Conservation (phyloP, 2,797 vertebrate genomes). For the Trachops cirrhosus region DNA sequence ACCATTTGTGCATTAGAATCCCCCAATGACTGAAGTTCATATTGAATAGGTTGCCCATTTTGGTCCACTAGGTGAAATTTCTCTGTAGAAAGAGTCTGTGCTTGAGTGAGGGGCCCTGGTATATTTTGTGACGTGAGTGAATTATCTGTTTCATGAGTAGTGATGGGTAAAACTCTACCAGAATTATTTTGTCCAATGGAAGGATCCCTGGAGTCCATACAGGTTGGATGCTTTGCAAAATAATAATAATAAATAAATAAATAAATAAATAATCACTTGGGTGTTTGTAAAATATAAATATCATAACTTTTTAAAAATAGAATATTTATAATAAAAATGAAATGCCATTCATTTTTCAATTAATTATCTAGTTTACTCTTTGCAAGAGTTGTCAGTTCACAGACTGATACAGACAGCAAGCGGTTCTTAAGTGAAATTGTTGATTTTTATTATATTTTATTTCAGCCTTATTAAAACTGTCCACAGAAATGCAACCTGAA, state of each 20-base stretch:
- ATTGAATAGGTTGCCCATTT: slow-evolving; percentile 81
- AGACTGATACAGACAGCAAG: neutral
- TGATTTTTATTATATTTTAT: slow-evolving; percentile 24
- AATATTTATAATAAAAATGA: slow-evolving; percentile 5
- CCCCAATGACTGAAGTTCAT: slow-evolving; percentile 81
- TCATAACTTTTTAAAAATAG: neutral
- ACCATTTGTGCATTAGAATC: slow-evolving; percentile 82
- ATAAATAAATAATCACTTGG: neutral
- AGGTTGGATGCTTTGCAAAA: slow-evolving; percentile 75
- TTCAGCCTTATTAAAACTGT: slow-evolving; percentile 13
- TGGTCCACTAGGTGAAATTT: slow-evolving; percentile 80
- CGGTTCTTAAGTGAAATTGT: slow-evolving; percentile 5
- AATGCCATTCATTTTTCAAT: slow-evolving; percentile 35
- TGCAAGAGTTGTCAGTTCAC: neutral
- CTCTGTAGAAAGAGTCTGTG: slow-evolving; percentile 66
- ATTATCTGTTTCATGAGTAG: slow-evolving; percentile 48
- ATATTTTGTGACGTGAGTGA: slow-evolving; percentile 48
- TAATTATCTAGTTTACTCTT: slow-evolving; percentile 33
- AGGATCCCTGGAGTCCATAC: slow-evolving; percentile 76
- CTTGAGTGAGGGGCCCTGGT: slow-evolving; percentile 11
- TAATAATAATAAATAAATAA: slow-evolving; percentile 40
- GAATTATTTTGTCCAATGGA: slow-evolving; percentile 77
- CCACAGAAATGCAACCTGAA: neutral
- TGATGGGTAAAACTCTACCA: slow-evolving; percentile 44
- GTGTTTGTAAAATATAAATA: slow-evolving; percentile 26